phyloP scores from a whole-genome alignment of 2,797 vertebrate genomes.

The Fundulus diaphanus region DNA sequence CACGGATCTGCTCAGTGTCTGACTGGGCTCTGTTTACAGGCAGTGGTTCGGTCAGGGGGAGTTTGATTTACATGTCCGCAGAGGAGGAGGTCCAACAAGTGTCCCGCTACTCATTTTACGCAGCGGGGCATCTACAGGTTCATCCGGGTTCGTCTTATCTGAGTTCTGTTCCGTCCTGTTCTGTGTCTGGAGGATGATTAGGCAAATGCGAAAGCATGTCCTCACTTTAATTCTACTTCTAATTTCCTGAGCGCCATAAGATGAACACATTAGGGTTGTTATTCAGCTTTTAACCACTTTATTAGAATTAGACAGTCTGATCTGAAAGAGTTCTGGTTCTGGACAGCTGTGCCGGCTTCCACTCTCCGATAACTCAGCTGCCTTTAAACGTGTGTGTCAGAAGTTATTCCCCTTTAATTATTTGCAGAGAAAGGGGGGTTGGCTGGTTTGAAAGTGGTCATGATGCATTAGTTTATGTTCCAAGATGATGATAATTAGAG shows the following conservation, averaged over 20 bases:
- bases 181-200: background rate
- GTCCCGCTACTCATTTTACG: background rate
- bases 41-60: background rate
- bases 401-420: too few relatives aligned
- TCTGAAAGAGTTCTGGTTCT: too few relatives aligned
- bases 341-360: too few relatives aligned
- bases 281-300: background rate
- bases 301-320: too few relatives aligned
- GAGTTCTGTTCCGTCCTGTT: background rate
- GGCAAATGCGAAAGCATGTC: background rate
- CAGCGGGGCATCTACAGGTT: background rate
- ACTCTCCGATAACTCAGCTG: background rate
- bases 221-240: too few relatives aligned
- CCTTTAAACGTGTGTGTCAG: background rate
- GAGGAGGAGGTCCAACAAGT: background rate
- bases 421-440: too few relatives aligned
- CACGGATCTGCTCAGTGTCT: background rate
- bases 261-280: too few relatives aligned
- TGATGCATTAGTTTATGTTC: too few relatives aligned
- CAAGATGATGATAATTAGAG: too few relatives aligned
- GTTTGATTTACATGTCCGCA: background rate
- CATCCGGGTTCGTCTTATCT: too few relatives aligned
- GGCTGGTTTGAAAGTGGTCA: too few relatives aligned
- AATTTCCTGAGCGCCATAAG: too few relatives aligned
- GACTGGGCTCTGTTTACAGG: background rate